Base-by-base conservation (phyloP, 1,140 invertebrate genomes). In the Conus betulinus region DNA sequence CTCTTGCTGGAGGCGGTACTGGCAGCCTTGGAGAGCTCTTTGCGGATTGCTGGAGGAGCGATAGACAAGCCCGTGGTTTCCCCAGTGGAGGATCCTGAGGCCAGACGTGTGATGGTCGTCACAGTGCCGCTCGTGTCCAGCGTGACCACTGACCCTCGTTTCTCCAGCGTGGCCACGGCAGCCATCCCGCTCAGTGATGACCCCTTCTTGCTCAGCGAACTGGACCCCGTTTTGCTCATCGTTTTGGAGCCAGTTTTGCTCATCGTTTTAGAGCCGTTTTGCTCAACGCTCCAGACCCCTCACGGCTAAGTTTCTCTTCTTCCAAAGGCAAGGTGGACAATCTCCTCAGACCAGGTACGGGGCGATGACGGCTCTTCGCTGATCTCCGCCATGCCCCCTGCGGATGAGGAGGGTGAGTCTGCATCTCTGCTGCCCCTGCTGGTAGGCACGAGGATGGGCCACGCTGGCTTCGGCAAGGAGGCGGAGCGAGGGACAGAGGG, bases 101-200 rank as follows among this genome's bases (percentile, higher is more conserved):
- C 20, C 20, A 90, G 87, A 20, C 55, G 71, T 3, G 76, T 88
- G 27, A 90, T 55, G 11, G 86, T 88, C 0, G 89, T 90, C 20
- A 90, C 79, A 8, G 10, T 83, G 25, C 84, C 86, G 11, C 71
- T 74, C n/a, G 55, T 74, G 52, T 85, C 81, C 60, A 88, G 74
- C 25, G 82, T 81, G 63, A 27, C 53, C 27, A 63, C 71, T n/a
- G 86, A 84, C 6, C 57, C 74, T 60, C 74, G 27, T 78, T 87
- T 88, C 20, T 63, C 39, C 83, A 85, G 74, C 52, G 74, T 25
- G 17, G 85, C 85, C 71, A 79, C 71, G 1, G 52, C 20, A 3
- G 71, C 13, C 23, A 17, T 51, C 67, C 25, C 60, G 5, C 74
- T 55, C 51, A 27, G 13, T 7, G 84, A 67, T 10, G 84, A 86